Conservation (phyloP, 2,888 invertebrate genomes). For the Lasiommata megera region DNA sequence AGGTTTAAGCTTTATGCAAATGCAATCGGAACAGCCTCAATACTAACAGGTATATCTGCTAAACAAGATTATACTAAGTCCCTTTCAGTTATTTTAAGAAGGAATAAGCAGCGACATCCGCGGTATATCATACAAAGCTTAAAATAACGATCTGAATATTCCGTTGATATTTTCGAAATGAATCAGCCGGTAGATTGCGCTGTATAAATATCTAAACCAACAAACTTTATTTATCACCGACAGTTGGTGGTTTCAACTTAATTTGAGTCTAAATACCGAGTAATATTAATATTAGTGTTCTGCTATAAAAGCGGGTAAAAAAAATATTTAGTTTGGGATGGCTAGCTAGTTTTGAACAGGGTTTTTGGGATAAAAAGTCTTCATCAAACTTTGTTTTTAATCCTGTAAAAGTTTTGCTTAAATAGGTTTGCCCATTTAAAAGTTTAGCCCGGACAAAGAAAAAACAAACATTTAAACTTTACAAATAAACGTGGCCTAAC, state of each 20-base stretch:
- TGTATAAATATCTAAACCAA: neutral
- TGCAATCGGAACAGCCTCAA: too few relatives aligned
- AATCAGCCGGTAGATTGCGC: slow-evolving; percentile 5
- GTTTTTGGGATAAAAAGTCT: too few relatives aligned
- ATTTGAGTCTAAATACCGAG: neutral
- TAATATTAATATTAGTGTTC: neutral
- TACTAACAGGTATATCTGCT: neutral
- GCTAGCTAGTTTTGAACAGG: too few relatives aligned
- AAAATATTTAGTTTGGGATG: too few relatives aligned
- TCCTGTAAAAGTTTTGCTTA: too few relatives aligned
- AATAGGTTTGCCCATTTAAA: too few relatives aligned
- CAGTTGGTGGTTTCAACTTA: neutral
- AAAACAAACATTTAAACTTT: too few relatives aligned
- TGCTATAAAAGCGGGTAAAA: too few relatives aligned
- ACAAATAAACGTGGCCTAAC: too few relatives aligned
- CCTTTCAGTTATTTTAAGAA: neutral
- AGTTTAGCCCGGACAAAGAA: too few relatives aligned
- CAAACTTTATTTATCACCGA: neutral
- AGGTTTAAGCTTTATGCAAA: too few relatives aligned
- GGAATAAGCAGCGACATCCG: slow-evolving; percentile 17
- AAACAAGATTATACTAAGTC: neutral
- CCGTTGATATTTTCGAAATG: slow-evolving; percentile 17
- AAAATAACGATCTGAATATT: slow-evolving; percentile 19
- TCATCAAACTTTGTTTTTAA: too few relatives aligned
- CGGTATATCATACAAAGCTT: slow-evolving; percentile 12